Conservation (phyloP, 2,113 vertebrate genomes). For the Epinephelus cyanopodus region DNA sequence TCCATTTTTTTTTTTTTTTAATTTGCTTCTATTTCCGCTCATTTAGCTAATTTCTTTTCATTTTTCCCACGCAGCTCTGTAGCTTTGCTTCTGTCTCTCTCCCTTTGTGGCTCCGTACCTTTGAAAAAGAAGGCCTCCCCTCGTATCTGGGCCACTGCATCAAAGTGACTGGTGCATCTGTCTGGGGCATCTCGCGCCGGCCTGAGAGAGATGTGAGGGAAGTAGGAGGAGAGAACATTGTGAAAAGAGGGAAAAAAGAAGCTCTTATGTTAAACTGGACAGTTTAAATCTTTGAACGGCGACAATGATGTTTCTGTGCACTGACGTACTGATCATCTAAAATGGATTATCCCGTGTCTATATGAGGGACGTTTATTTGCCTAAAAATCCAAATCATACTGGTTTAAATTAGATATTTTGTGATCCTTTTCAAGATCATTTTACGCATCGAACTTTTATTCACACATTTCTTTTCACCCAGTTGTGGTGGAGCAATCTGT, state of each 20-base stretch:
- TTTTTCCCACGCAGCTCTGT: conserved; percentile 28
- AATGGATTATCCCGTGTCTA: background rate
- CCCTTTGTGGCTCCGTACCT: conserved; percentile 84
- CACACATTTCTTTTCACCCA: background rate
- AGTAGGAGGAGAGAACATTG: conserved; percentile 17
- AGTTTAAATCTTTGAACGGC: conserved; percentile 13
- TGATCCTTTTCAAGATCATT: conserved; percentile 1
- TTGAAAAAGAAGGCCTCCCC: conserved; percentile 99
- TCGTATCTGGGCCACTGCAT: conserved; percentile 96
- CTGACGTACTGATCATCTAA: background rate
- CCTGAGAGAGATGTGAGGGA: conserved; percentile 78
- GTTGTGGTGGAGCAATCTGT: conserved; percentile 4
- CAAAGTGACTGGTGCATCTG: conserved; percentile 91
- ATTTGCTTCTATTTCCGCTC: conserved; percentile 37
- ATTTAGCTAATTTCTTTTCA: conserved; percentile 39
- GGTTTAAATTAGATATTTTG: background rate
- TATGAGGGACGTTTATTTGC: background rate
- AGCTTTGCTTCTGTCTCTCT: conserved; percentile 36
- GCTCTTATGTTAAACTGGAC: conserved; percentile 35
- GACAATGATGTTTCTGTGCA: background rate
- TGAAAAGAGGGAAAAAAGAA: conserved; percentile 11
- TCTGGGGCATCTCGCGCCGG: conserved; percentile 87
- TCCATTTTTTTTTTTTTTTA: conserved; percentile 13
- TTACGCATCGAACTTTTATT: background rate
- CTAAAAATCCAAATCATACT: background rate